Base-by-base conservation (phyloP, 2,888 invertebrate genomes). In the Dugesia japonica region DNA sequence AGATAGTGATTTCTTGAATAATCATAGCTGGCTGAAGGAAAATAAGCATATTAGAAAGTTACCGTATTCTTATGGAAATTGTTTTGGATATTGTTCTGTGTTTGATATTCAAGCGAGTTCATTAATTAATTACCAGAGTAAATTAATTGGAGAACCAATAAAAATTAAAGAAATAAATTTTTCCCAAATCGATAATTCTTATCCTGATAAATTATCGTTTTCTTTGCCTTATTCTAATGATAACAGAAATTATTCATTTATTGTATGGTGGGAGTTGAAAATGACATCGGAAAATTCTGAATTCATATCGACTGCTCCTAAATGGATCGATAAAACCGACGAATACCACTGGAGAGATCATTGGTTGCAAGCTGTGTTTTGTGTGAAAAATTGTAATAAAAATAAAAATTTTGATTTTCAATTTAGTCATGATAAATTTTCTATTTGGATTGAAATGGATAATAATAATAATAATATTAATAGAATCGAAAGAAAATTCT, bases 351-450 rank as follows among this genome's bases (percentile, higher is more conserved):
- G 73, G 76, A 87, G 97, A 56, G 97, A 98, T 86, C 98, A 98
- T 84, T 98, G 98, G 98, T 95, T 98, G 92, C 97, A 98, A 86
- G 94, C 92, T 0, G 88, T 94, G 28, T 98, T 94, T 86, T 94
- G 33, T 73, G 71, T 76, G 1, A 1, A 27, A 20, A 74, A 31
- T 26, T 20, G 1, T 1, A 56, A 56, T 56, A n/a, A 56, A n/a
- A 56, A 56, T 56, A 23, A 72, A 26, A 28, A 72, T n/a, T 4
- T 28, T 7, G 4, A 26, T 13, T 33, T 74, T 42, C 15, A 74
- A 26, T 74, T 73, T 75, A n/a, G 15, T 73, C 27, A 74, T 26
- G 28, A 72, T 27, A 4, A 27, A n/a, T 28, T 9, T 26, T 28
- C 27, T 4, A 27, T 72, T 72, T 28, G 27, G 72, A 15, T 28